Evolutionary conservation across 2,888 invertebrate species (phyloP).

Genomic region (Eupithecia vulgata): DNA sequence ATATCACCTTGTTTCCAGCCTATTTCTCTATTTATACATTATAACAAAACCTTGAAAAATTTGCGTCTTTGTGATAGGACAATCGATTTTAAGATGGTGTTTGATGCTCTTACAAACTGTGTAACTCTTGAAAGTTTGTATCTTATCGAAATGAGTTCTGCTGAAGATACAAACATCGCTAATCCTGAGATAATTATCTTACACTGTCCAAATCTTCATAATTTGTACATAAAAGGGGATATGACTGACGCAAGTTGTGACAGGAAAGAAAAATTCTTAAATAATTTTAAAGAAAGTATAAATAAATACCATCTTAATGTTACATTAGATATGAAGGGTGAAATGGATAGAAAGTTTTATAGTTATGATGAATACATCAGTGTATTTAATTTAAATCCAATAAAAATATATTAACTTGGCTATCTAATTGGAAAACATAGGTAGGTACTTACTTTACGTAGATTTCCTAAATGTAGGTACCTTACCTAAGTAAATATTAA

Average conservation of each 20-base stretch:
- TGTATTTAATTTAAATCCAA: constrained; percentile 62
- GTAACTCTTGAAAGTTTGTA: constrained; percentile 66
- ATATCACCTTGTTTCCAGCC: constrained; percentile 51
- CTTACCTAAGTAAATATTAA: too few species aligned
- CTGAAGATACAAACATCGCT: constrained; percentile 49
- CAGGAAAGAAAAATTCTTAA: constrained; percentile 53
- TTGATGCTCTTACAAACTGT: constrained; percentile 63
- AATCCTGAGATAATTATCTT: constrained; percentile 59
- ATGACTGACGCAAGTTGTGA: constrained; percentile 47
- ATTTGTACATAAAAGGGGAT: constrained; percentile 56
- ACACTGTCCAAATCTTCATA: constrained; percentile 64
- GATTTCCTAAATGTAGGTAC: neutral
- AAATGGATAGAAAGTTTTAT: constrained; percentile 42
- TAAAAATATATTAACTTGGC: constrained; percentile 47
- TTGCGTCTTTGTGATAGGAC: constrained; percentile 61
- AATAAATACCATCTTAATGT: constrained; percentile 55
- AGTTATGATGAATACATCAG: constrained; percentile 61
- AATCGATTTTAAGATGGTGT: constrained; percentile 62
- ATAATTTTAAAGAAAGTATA: constrained; percentile 53
- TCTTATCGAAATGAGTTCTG: constrained; percentile 54
- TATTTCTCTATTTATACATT: constrained; percentile 56
- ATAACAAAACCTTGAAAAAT: constrained; percentile 63
- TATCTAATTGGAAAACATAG: neutral
- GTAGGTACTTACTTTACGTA: neutral
- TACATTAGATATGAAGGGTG: constrained; percentile 44